Base-by-base conservation (phyloP, 1,140 invertebrate genomes). In the Lethocerus indicus region DNA sequence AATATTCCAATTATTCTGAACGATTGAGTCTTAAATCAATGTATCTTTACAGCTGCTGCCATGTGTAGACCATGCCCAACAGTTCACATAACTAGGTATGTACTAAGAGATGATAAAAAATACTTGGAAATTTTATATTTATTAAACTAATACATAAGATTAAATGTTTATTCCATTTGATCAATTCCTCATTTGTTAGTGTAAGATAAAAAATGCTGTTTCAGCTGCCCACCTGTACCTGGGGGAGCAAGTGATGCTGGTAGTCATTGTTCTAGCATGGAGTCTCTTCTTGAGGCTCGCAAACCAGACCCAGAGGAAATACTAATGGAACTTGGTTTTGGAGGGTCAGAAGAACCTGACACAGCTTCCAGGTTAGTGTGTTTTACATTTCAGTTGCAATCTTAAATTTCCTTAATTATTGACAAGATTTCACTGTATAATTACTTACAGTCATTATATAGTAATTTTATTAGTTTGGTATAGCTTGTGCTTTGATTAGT, bases 281-380 rank as follows among this genome's bases (percentile, higher is more conserved):
- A 84, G 60, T 81, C 79, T 60, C 47, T 83, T 37, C 60, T 86
- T 51, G 81, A 83, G 55, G 66, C 76, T 7, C 66, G 82, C 47
- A 74, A 71, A 58, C 76, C 80, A 3, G 81, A 86, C 66, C 81
- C 82, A 1, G 80, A 84, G 63, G 78, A 79, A 37, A 73, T 84
- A 25, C 62, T 86, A 3, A 55, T 83, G 20, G 75, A 72, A 37
- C 66, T 81, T 43, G 82, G 76, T 81, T 83, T 67, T 66, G 68
- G 44, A 37, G 77, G 77, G 12, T 71, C 74, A 14, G 36, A 43
- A n/a, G 49, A 51, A 6, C 24, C 48, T 9, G 59, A 61, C 28
- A 50, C 54, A 16, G 60, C 47, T 9, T 53, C 60, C 32, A 27
- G 78, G 27, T 70, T 73, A 44, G n/a, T 5, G n/a, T n/a, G n/a